Evolutionary conservation across 2,113 vertebrate genomes (phyloP), one percentile per base, ranked within the genome.

Genomic region (Peucedramus taeniatus): DNA sequence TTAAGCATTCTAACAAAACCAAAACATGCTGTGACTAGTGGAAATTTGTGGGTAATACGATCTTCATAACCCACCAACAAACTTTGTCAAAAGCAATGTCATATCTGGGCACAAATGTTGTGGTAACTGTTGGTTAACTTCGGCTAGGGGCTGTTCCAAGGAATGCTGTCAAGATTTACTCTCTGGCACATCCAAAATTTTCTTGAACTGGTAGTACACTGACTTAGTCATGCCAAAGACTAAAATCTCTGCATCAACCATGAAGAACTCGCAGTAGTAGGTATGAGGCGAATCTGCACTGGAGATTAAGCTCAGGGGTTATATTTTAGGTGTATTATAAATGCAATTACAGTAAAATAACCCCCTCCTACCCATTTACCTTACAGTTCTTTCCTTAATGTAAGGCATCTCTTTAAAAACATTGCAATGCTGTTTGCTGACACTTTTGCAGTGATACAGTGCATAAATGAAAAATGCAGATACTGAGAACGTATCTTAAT

Each of bases 401-500:
- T 17, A 79, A 72, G 27, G n/a, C 31, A 80, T n/a, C n/a, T 83
- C 45, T 61, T 74, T 44, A 74, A 80, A 90, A 88, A 60, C 15
- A 17, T 57, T 50, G 28, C 39, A 79, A 13, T 24, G 44, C 21
- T 76, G 39, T 30, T 71, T 77, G 56, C 44, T 77, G 72, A 24
- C 27, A n/a, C 61, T 50, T 87, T 24, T 64, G 35, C 60, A 81
- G 42, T 49, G n/a, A 65, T 26, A 33, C 9, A 66, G 60, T 10
- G 14, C 26, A 35, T 19, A 6, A 22, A 54, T 42, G 8, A 82
- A 87, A 82, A 30, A 66, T 28, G 60, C 15, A 70, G 51, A 35
- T 69, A 23, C 19, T 22, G 54, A 72, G 11, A 59, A 12, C 0
- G 0, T 54, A n/a, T 14, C 19, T 53, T 40, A 37, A 31, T 37